Percentiles rank a stretch among this genome's conserved stretches.
Evolutionary conservation across 2,113 vertebrate species (phyloP).

Genomic region (Puntigrus tetrazona): DNA sequence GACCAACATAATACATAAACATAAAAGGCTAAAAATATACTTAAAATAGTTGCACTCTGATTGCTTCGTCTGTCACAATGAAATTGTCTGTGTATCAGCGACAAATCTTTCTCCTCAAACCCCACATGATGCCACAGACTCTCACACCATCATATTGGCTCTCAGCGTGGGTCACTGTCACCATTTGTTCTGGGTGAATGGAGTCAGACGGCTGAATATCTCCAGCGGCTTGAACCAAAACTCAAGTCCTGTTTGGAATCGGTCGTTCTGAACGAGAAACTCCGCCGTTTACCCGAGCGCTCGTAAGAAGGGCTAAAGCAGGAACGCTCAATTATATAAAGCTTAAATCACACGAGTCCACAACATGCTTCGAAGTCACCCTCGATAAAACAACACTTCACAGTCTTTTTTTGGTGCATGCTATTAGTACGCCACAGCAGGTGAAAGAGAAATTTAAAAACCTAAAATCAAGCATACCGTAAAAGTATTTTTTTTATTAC

Average conservation of each 20-base stretch:
- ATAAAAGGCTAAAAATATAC: not conserved
- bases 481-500: too few species aligned
- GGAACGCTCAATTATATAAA: not conserved
- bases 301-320: not conserved
- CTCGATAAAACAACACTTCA: not conserved
- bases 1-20: too few species aligned
- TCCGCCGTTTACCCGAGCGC: constrained; percentile 2
- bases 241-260: constrained; percentile 12
- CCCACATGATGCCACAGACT: not conserved
- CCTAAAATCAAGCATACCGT: too few species aligned
- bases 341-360: not conserved
- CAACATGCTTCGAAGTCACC: not conserved
- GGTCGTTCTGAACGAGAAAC: not conserved
- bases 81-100: not conserved
- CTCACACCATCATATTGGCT: constrained; percentile 20
- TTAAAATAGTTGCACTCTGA: not conserved
- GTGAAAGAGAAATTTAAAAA: too few species aligned
- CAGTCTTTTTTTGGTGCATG: too few species aligned
- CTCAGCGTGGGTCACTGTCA: not conserved
- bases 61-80: constrained; percentile 1
- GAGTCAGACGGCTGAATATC: not conserved
- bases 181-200: constrained; percentile 13
- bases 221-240: constrained; percentile 1
- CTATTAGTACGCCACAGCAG: too few species aligned
- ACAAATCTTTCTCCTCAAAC: constrained; percentile 14